phyloP scores from a whole-genome alignment of 1,140 invertebrate genomes.

The Drosophila busckii region DNA sequence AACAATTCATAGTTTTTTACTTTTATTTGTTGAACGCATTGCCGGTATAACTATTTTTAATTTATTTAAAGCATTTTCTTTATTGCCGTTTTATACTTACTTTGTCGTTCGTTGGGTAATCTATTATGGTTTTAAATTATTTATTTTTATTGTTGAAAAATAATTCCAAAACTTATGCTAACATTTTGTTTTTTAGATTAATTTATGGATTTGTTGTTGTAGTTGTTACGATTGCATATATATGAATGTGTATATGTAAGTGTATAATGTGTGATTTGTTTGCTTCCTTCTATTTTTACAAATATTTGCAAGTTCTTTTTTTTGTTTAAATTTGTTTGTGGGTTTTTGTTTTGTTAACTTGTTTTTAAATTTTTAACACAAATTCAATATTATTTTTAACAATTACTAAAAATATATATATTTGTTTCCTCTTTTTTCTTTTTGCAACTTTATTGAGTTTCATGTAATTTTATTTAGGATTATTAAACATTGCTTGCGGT shows the following conservation, averaged over 20 bases:
- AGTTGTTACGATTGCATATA: slow-evolving; percentile 28
- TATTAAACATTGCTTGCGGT: slow-evolving; percentile 45
- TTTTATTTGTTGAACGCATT: slow-evolving; percentile 33
- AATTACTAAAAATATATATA: slow-evolving; percentile 37
- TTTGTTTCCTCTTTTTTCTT: slow-evolving; percentile 26
- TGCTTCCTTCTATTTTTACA: slow-evolving; percentile 26
- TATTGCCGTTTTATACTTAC: slow-evolving; percentile 55
- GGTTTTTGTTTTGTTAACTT: slow-evolving; percentile 15
- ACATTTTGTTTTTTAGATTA: slow-evolving; percentile 57
- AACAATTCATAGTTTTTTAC: slow-evolving; percentile 30
- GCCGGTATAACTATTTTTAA: slow-evolving; percentile 32
- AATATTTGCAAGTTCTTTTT: slow-evolving; percentile 19
- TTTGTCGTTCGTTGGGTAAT: slow-evolving; percentile 46
- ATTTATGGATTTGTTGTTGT: slow-evolving; percentile 29
- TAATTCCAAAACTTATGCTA: slow-evolving; percentile 66
- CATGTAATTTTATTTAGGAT: slow-evolving; percentile 46
- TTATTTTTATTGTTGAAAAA: slow-evolving; percentile 57
- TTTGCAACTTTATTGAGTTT: slow-evolving; percentile 37
- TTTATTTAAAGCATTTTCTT: slow-evolving; percentile 33
- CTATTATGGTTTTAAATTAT: slow-evolving; percentile 28
- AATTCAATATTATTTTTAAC: slow-evolving; percentile 32
- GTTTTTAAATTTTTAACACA: slow-evolving; percentile 25
- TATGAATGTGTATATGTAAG: slow-evolving; percentile 47
- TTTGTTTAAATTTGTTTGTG: slow-evolving; percentile 25
- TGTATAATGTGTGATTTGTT: slow-evolving; percentile 19